phyloP scores from a whole-genome alignment of 1,140 invertebrate genomes.

The Trichoplusia ni region DNA sequence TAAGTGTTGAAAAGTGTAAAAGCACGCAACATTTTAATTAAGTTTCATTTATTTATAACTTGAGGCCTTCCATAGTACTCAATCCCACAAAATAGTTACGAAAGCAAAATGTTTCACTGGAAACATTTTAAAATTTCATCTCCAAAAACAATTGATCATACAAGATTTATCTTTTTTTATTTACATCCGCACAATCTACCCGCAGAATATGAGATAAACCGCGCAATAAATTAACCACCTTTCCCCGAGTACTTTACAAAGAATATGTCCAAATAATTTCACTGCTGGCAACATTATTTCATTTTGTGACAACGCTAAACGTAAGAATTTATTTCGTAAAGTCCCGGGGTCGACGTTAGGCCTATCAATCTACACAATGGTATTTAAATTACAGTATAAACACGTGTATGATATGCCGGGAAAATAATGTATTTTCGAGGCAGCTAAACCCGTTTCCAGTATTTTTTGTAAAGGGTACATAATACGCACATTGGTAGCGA shows the following conservation, averaged over 20 bases:
- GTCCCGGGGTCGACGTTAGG: constrained; percentile 42
- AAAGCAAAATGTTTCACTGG: too few species aligned
- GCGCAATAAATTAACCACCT: constrained; percentile 13
- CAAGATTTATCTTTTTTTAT: too few species aligned
- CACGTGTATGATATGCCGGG: constrained; percentile 19
- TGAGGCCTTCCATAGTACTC: too few species aligned
- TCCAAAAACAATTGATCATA: too few species aligned
- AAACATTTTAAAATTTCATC: too few species aligned
- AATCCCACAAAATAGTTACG: too few species aligned
- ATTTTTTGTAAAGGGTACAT: not conserved
- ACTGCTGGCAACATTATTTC: constrained; percentile 33
- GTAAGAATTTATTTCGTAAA: constrained; percentile 60
- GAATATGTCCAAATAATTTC: constrained; percentile 63
- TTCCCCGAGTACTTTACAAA: not conserved
- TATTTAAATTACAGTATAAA: constrained; percentile 48
- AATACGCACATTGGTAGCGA: too few species aligned
- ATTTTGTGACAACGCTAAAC: constrained; percentile 36
- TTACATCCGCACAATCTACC: not conserved
- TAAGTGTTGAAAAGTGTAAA: too few species aligned
- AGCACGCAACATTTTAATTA: too few species aligned
- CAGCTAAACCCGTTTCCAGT: not conserved
- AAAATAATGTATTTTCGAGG: constrained; percentile 21
- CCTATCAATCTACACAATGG: constrained; percentile 49
- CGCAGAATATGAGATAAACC: not conserved
- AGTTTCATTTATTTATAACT: too few species aligned